Base-by-base conservation (phyloP, 2,888 invertebrate species). In the Allolobophora icterica region DNA sequence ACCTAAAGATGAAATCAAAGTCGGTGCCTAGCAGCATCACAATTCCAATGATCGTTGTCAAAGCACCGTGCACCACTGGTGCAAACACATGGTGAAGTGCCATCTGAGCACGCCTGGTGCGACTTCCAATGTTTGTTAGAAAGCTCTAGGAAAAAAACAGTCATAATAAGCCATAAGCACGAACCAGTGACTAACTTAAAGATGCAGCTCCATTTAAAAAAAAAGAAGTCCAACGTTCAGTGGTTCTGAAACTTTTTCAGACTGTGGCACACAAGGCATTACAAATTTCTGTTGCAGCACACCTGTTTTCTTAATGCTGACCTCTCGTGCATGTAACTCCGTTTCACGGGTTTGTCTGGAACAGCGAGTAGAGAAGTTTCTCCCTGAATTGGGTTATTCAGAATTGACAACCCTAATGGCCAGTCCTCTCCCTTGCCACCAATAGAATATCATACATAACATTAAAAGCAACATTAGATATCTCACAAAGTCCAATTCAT, bases 1-100 rank as follows among this genome's bases (percentile, higher is more conserved):
- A 96, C 96, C 96, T 96, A 91, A 98, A 97, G 92, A 99, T 98
- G 96, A 99, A 99, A 94, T 99, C 98, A 95, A 99, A 99, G 94
- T 98, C 98, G 90, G 99, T 98, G 93, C 98, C 97, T 3, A 97
- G 97, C 93, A 99, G 96, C 97, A 99, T 98, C 91, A 97, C 96
- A 13, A 98, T 97, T 0, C 98, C 98, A 91, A 99, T 96, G 3
- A 98, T 96, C 0, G 98, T 97, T 42, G 98, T 98, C 91, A 98
- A 95, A 89, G 98, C 98, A 6, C 98, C 98, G 95, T 99, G 98
- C 2, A 98, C 96, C 11, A 99, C 97, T 0, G 98, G 98, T 35
- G 98, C 97, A 93, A 97, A 96, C 94, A 98, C 97, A 92, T 98
- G 97, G 95, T 98, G 97, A 93, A 99, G 95, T 0, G 98, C 97